Base-by-base conservation (phyloP, 2,888 invertebrate species). In the Pardosa pseudoannulata region DNA sequence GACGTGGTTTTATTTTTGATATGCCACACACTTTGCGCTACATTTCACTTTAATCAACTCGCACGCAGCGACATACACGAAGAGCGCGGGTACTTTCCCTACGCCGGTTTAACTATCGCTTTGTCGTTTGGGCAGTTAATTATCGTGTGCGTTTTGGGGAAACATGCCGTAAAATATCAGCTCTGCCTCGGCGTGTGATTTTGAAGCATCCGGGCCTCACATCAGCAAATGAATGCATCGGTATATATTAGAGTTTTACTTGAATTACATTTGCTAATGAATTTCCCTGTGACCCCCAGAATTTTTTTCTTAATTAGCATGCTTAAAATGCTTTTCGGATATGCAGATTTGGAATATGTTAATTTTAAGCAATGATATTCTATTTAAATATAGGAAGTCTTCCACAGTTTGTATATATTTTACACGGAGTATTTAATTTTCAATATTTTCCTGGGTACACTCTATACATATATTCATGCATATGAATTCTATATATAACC, bases 11-110 rank as follows among this genome's bases (percentile, higher is more conserved):
- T 56, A 13, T 56, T 73, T 73, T 73, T 73, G 27, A 50, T 32
- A 31, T 31, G 50, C 72, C 56, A n/a, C 5, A 19, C 31, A 50
- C n/a, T 31, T 29, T 1, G 9, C 32, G 56, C 31, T 13, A 32
- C 46, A 19, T 32, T 56, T 3, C 72, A 31, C 29, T 73, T 73
- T 73, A 73, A 73, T 73, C 72, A 50, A 73, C 19, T 19, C 50
- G 56, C 16, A 6, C 56, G 56, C 5, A 11, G 23, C 56, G 56
- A 56, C 56, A 23, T 6, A 56, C 3, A n/a, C 9, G 41, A 9
- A 2, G 2, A 16, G 41, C 6, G 56, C 23, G 23, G 46, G 16
- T 56, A 56, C 23, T 56, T 46, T 46, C 23, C 13, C 23, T 23
- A 56, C 23, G 23, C 16, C 16, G 2, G 23, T 56, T n/a, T 56